Percentiles rank a stretch among this genome's conserved stretches.
phyloP scores from a whole-genome alignment of 2,888 invertebrate species.

The Podabrus alpinus region DNA sequence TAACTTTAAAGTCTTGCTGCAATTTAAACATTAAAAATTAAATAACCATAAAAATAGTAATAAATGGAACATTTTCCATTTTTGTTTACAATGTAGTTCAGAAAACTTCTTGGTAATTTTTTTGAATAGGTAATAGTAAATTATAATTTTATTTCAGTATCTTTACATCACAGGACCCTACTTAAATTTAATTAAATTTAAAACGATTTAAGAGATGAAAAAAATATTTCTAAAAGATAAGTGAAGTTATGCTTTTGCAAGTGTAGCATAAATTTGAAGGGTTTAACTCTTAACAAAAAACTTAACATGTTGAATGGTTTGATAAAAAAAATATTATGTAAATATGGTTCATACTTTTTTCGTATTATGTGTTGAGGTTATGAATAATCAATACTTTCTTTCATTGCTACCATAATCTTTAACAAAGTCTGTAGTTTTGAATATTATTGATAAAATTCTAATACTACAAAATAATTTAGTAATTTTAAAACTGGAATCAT shows the following conservation, averaged over 20 bases:
- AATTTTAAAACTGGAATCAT: too few relatives aligned
- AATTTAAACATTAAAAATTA: neutral
- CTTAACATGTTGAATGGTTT: neutral
- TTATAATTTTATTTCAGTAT: neutral
- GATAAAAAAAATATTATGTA: neutral
- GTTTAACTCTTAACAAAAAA: neutral
- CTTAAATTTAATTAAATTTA: neutral
- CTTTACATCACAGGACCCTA: neutral
- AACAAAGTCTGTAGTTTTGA: neutral
- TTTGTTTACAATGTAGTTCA: neutral
- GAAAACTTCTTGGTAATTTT: neutral
- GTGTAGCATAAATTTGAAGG: neutral
- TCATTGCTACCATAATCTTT: neutral
- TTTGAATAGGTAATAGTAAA: neutral
- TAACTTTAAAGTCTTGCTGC: constrained; percentile 16
- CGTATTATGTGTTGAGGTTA: neutral
- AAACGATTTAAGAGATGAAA: neutral
- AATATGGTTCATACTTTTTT: neutral
- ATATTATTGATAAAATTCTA: too few relatives aligned
- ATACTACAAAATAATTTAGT: too few relatives aligned
- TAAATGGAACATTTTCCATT: too few relatives aligned
- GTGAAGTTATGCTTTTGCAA: neutral
- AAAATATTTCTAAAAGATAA: neutral
- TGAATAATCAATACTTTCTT: neutral
- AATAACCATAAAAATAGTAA: neutral